Base-by-base conservation (phyloP, 2,797 vertebrate species). In the Tympanoctomys barrerae region DNA sequence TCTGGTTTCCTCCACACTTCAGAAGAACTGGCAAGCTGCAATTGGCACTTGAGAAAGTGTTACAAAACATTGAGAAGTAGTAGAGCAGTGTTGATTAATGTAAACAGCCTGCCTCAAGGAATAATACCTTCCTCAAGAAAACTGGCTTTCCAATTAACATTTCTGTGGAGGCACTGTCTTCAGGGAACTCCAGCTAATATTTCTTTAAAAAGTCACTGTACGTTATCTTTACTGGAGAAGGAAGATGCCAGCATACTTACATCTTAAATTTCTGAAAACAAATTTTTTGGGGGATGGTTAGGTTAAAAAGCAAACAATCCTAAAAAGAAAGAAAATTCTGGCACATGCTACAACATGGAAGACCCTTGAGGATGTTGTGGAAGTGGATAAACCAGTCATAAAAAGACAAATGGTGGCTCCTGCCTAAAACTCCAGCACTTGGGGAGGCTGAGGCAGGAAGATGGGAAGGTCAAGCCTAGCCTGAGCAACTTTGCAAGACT, bases 41-140 rank as follows among this genome's bases (percentile, higher is more conserved):
- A 95, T 87, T 97, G 97, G 92, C 95, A 97, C 96, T 97, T 98
- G 94, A 96, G 96, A 98, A 98, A 97, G 95, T 97, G 97, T 98
- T 98, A 97, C 93, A 97, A 97, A 70, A 93, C 97, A 97, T 86
- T 96, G 88, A 91, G 94, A 98, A 97, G 92, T 98, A 98, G 97
- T 96, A 97, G 75, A 95, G 82, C 97, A 97, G 98, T 96, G 93
- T 93, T 98, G 97, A 97, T 97, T 97, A 97, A 98, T 98, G 97
- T 97, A 98, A 98, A 97, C 91, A 98, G 94, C 86, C 95, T 97
- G 95, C 91, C 93, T 97, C 96, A 96, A 98, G 96, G 90, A 98
- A 97, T 97, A 97, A 78, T 97, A 98, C 83, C 96, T 98, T 98
- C 92, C 93, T 98, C 97, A 96, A 97, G 87, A 97, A 98, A 39